These are phyloP conservation scores for Microcebus lehilahytsara DNA, from an alignment of 2,113 vertebrate genomes.

Conservation along the genomic window DNA sequence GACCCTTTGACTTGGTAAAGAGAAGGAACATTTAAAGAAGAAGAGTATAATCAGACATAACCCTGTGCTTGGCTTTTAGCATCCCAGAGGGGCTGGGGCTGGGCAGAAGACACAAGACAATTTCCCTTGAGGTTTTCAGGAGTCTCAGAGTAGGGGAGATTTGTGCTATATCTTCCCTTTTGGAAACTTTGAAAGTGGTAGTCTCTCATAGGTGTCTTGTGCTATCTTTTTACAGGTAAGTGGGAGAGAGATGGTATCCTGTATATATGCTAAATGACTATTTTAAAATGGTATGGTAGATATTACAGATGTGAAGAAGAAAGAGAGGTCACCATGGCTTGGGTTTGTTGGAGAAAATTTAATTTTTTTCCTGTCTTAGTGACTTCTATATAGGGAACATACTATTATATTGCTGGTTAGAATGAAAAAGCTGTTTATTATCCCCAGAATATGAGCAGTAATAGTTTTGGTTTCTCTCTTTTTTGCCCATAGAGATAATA, in stretches of 20 bases:
- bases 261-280: neutral
- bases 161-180: neutral
- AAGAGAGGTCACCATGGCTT: neutral
- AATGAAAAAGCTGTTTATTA: constrained; percentile 14
- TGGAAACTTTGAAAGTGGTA: neutral
- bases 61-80: neutral
- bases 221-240: neutral
- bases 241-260: neutral
- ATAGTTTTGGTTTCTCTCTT: neutral
- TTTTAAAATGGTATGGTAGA: neutral
- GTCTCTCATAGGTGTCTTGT: neutral
- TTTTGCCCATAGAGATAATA: neutral
- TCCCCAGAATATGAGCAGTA: neutral
- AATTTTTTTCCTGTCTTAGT: neutral
- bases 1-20: neutral
- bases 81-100: neutral
- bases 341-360: neutral
- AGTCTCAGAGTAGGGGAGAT: neutral
- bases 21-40: neutral
- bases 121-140: neutral
- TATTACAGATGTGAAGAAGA: neutral
- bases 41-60: neutral
- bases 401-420: neutral
- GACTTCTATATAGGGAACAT: neutral
- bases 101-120: neutral